phyloP scores from a whole-genome alignment of 1,140 invertebrate species.

The Drosophila nannoptera region DNA sequence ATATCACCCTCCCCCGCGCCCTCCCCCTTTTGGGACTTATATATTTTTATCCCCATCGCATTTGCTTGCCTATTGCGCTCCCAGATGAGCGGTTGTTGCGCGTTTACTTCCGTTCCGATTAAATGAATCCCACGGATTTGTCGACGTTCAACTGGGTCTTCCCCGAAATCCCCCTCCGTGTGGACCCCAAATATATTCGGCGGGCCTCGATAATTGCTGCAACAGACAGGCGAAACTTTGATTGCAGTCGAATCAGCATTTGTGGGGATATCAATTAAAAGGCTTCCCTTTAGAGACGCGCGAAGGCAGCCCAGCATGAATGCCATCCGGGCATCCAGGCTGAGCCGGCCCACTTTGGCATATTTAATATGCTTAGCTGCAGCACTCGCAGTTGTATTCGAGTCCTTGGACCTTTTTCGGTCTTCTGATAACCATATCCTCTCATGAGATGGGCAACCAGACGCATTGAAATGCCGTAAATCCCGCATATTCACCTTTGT shows the following conservation, averaged over 20 bases:
- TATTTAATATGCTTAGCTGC: slow-evolving; percentile 60
- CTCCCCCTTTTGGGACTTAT: slow-evolving; percentile 32
- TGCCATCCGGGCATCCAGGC: slow-evolving; percentile 28
- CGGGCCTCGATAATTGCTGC: too few relatives aligned
- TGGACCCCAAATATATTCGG: background rate
- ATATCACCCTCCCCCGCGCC: slow-evolving; percentile 27
- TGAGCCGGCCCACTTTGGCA: slow-evolving; percentile 25
- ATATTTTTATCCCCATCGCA: slow-evolving; percentile 53
- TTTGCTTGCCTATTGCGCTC: slow-evolving; percentile 41
- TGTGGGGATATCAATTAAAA: background rate
- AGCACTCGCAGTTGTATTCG: slow-evolving; percentile 14
- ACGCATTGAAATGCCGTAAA: slow-evolving; percentile 42
- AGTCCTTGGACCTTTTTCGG: slow-evolving; percentile 16
- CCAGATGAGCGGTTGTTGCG: slow-evolving; percentile 10
- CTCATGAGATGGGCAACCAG: slow-evolving; percentile 34
- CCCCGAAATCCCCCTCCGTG: background rate
- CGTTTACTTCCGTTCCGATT: slow-evolving; percentile 34
- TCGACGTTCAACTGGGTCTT: slow-evolving; percentile 39
- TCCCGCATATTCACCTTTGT: too few relatives aligned
- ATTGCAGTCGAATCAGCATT: too few relatives aligned
- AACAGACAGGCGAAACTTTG: too few relatives aligned
- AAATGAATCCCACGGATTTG: slow-evolving; percentile 59
- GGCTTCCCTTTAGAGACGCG: too few relatives aligned
- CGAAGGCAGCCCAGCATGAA: slow-evolving; percentile 17
- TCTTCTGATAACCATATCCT: slow-evolving; percentile 50